phyloP scores from a whole-genome alignment of 2,888 invertebrate genomes.

The Agrochola lychnidis region DNA sequence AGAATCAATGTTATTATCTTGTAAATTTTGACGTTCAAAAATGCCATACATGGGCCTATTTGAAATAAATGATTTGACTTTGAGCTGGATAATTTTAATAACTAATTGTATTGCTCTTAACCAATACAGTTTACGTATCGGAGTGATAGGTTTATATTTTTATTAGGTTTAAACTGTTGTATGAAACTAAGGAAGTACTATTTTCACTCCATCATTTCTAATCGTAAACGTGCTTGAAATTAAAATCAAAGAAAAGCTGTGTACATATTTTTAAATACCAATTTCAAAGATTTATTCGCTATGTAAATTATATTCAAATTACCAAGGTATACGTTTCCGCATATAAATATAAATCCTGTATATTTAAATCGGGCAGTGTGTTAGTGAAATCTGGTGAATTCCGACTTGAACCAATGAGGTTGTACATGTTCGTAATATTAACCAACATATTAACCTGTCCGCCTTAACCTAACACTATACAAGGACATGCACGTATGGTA shows the following conservation, averaged over 20 bases:
- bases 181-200: too few relatives aligned
- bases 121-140: too few relatives aligned
- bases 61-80: too few relatives aligned
- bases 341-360: constrained; percentile 18
- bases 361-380: constrained; percentile 54
- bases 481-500: constrained; percentile 36
- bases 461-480: constrained; percentile 45
- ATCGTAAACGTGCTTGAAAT: too few relatives aligned
- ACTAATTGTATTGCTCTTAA: too few relatives aligned
- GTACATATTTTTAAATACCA: constrained; percentile 5
- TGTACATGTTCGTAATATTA: constrained; percentile 56
- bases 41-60: too few relatives aligned
- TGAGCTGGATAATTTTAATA: too few relatives aligned
- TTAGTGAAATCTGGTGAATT: constrained; percentile 58
- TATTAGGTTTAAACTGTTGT: too few relatives aligned
- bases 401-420: constrained; percentile 42
- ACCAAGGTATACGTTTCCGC: constrained; percentile 12
- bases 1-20: too few relatives aligned
- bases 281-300: constrained; percentile 3
- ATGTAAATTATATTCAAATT: constrained; percentile 26
- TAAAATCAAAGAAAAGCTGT: constrained; percentile 7
- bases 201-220: too few relatives aligned
- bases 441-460: constrained; percentile 52
- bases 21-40: too few relatives aligned
- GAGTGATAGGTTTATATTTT: too few relatives aligned